Percentiles rank a stretch among this genome's conserved stretches.
Evolutionary conservation across 1,140 invertebrate genomes (phyloP).

Genomic region (Delia radicum): DNA sequence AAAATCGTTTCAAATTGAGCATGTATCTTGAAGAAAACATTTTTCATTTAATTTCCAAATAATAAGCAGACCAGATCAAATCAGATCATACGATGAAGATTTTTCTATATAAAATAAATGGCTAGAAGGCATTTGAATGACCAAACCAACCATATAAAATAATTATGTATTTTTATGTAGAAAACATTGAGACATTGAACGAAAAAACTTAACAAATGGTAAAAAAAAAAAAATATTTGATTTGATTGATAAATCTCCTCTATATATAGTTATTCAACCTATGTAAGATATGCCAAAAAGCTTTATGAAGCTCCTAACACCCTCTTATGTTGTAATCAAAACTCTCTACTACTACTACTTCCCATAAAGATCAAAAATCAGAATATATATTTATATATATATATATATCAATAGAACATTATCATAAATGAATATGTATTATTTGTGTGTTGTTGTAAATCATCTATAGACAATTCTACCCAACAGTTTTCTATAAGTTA

Average conservation of each 20-base stretch:
- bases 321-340: slow-evolving; percentile 10
- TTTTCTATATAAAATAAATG: not conserved
- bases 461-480: not conserved
- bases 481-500: slow-evolving; percentile 28
- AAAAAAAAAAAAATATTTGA: too few relatives aligned
- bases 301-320: slow-evolving; percentile 9
- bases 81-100: not conserved
- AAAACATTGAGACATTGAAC: not conserved
- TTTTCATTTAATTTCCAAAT: not conserved
- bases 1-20: not conserved
- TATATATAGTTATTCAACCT: not conserved
- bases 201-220: not conserved
- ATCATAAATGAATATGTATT: slow-evolving; percentile 23
- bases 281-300: not conserved
- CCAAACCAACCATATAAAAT: not conserved
- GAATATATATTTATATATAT: not conserved
- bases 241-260: slow-evolving; percentile 1
- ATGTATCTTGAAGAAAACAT: not conserved
- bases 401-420: not conserved
- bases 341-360: not conserved
- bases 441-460: slow-evolving; percentile 35
- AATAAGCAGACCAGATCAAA: not conserved
- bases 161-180: not conserved
- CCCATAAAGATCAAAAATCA: not conserved
- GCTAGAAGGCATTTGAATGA: not conserved